Evolutionary conservation across 2,888 invertebrate species (phyloP).

Genomic region (Idaea dimidiata): DNA sequence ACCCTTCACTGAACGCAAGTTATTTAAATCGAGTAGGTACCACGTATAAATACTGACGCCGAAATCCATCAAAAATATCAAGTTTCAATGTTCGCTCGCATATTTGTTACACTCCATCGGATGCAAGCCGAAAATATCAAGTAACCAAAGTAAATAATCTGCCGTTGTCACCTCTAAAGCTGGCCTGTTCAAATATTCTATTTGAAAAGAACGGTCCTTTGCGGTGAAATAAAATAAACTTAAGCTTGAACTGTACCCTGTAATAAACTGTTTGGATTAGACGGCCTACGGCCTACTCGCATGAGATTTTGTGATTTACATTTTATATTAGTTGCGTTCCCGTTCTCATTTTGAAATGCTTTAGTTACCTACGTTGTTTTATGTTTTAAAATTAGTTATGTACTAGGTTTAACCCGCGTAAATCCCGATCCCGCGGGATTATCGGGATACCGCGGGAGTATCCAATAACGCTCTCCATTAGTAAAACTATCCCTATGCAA

Average conservation of each 20-base stretch:
- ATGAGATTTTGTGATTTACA: neutral
- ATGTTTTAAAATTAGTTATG: too few species aligned
- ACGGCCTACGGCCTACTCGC: neutral
- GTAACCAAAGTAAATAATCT: slow-evolving; percentile 24
- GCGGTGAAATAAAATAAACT: neutral
- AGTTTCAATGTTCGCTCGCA: slow-evolving; percentile 3
- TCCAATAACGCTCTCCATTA: too few species aligned
- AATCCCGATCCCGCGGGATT: too few species aligned
- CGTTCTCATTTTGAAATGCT: too few species aligned
- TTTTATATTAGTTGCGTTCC: neutral
- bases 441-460: too few species aligned
- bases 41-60: neutral
- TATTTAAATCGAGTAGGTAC: neutral
- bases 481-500: too few species aligned
- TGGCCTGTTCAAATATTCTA: slow-evolving; percentile 23
- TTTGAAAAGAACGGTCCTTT: slow-evolving; percentile 13
- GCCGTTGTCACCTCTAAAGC: slow-evolving; percentile 22
- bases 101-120: slow-evolving; percentile 10
- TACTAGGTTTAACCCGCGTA: too few species aligned
- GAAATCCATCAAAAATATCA: slow-evolving; percentile 3
- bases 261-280: slow-evolving; percentile 1
- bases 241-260: neutral
- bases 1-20: neutral
- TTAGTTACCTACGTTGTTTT: too few species aligned
- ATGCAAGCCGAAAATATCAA: slow-evolving; percentile 9